Base-by-base conservation (phyloP, 2,113 vertebrate genomes). In the Pedionomus torquatus region DNA sequence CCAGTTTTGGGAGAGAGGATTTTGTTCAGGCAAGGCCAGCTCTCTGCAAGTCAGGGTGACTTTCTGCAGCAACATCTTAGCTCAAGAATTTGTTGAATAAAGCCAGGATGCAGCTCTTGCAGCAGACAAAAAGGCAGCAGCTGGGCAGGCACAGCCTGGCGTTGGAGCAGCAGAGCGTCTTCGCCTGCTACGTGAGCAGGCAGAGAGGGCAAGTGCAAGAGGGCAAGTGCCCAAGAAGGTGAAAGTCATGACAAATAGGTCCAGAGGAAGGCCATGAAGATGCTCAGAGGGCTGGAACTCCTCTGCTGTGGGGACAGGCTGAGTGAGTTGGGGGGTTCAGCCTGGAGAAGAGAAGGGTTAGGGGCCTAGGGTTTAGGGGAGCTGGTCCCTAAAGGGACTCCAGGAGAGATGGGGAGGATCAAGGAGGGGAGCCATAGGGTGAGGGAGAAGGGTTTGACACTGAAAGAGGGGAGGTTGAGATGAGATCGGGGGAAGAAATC, bases 71-170 rank as follows among this genome's bases (percentile, higher is more conserved):
- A 28, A 41, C 41, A 8, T 26, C 64, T 55, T 11, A 8, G 28
- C 10, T 39, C 39, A 6, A 16, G n/a, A n/a, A 3, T 5, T 23
- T 17, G 2, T 8, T 28, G n/a, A n/a, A 18, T 5, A 9, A 20
- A 63, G 16, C 33, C 65, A 4, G 33, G 52, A 6, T 4, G 35
- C 24, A 17, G 60, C 52, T 68, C 54, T 2, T 5, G 9, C 25
- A 30, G n/a, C 23, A 31, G 24, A 30, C 7, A 12, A 37, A 51
- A 19, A 18, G 31, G 80, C 63, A 66, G 64, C 35, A 52, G 78
- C 39, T 61, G 54, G 35, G 46, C 30, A 16, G 58, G 43, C 60
- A 16, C 39, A 24, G 44, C 46, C 43, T 2, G 3, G 13, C 10
- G 51, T 2, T 8, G 31, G 76, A 57, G 41, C 55, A 21, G 33